phyloP scores from a whole-genome alignment of 1,140 invertebrate species.

The Octopus sinensis region DNA sequence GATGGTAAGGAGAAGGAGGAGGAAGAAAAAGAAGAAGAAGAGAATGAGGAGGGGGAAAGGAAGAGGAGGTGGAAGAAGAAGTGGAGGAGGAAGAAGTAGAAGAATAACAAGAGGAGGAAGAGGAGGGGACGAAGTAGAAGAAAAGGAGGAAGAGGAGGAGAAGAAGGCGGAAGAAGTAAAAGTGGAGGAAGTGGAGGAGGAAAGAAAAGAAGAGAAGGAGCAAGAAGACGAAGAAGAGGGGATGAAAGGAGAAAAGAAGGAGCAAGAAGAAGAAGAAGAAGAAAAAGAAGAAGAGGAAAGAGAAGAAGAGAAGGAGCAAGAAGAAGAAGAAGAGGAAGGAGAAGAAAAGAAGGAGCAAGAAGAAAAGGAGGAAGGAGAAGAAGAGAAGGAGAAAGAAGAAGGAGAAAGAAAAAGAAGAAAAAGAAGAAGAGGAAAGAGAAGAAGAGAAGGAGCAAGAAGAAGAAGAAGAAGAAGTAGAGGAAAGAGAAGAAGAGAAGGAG shows the following conservation, averaged over 20 bases:
- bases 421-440: not conserved
- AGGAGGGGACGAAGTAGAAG: not conserved
- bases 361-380: constrained; percentile 15
- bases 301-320: no score
- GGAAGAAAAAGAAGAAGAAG: no score
- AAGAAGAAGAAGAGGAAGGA: no score
- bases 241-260: not conserved
- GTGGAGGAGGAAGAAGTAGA: constrained; percentile 12
- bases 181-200: constrained; percentile 17
- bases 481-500: no score
- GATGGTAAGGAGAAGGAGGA: no score
- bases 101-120: not conserved
- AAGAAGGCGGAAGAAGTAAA: constrained; percentile 16
- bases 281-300: no score
- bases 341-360: not conserved
- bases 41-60: no score
- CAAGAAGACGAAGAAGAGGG: constrained; percentile 22
- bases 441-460: not conserved
- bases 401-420: not conserved
- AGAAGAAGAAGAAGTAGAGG: not conserved
- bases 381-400: constrained; percentile 7
- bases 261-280: not conserved
- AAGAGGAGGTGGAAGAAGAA: not conserved
- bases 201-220: constrained; percentile 17
- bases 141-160: constrained; percentile 15